Evolutionary conservation across 2,797 vertebrate genomes (phyloP), one percentile per base, ranked within the genome.

Genomic region (Pagetopsis macropterus): DNA sequence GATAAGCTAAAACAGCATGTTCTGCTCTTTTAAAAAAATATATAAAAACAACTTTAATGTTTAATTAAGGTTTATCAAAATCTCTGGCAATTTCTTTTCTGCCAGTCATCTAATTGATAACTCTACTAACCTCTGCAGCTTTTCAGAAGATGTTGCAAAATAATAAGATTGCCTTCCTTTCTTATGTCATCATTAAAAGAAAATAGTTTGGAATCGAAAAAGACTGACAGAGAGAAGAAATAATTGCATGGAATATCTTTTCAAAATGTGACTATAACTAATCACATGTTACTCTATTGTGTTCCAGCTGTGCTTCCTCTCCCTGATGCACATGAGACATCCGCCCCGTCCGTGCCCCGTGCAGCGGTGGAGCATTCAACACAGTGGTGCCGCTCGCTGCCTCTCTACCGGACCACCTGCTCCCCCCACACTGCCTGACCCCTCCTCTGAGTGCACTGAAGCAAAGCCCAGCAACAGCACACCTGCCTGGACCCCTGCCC

Each of bases 271-370:
- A 31, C 13, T 14, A 3, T 41, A 7, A 19, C 16, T 7, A n/a
- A 17, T n/a, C 33, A 37, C 33, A 1, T 27, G 2, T 9, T 61
- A 10, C 61, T 41, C 15, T 65, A 0, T 3, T 84, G 2, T 72
- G 37, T 73, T 72, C 3, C 86, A 94, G 90, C 65, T 92, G 46
- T 87, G 78, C 43, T 1, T 69, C 57, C 43, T 83, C 37, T 89
- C 80, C n/a, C 48, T 86, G 21, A 43, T 66, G 0, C 61, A 72
- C 44, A 7, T 73, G 31, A 86, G 9, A 44, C 81, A 40, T 43
- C 7, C 1, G 5, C 16, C 69, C 52, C 9, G 4, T 75, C 37
- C 0, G 15, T 48, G 55, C 62, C 33, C 63, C 50, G 55, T 69
- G 41, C 65, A 50, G 12, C 13, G 56, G 0, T 68, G 68, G 76